Evolutionary conservation across 1,140 invertebrate species (phyloP).

Genomic region (Cyrtorhinus lividipennis): DNA sequence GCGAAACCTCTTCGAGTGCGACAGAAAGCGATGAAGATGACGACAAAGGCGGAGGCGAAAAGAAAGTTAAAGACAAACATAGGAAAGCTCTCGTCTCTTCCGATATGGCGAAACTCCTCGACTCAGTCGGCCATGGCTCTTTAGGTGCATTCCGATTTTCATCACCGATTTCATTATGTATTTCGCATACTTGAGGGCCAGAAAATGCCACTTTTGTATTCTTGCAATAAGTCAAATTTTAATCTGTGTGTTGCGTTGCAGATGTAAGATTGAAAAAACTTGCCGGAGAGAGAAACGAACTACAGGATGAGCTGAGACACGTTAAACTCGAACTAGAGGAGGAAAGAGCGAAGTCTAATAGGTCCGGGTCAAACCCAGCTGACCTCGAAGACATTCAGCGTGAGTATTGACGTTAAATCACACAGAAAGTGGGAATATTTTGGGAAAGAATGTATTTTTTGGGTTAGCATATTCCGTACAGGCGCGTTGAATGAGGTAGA

Average conservation of each 20-base stretch:
- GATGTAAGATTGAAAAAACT: slow-evolving; percentile 78
- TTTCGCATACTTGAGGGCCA: neutral
- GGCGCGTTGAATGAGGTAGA: too few species aligned
- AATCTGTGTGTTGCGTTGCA: slow-evolving; percentile 29
- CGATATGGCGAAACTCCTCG: slow-evolving; percentile 61
- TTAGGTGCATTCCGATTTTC: slow-evolving; percentile 55
- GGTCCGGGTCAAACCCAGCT: slow-evolving; percentile 31
- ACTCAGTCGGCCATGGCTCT: slow-evolving; percentile 63
- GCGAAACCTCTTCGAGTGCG: slow-evolving; percentile 35
- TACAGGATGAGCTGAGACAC: slow-evolving; percentile 56
- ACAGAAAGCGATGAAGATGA: slow-evolving; percentile 44
- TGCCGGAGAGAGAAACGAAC: slow-evolving; percentile 61
- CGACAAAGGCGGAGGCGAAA: slow-evolving; percentile 30
- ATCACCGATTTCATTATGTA: slow-evolving; percentile 22
- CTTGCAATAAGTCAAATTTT: too few species aligned
- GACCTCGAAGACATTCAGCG: slow-evolving; percentile 37
- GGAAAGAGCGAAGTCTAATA: slow-evolving; percentile 39
- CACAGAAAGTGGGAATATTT: too few species aligned
- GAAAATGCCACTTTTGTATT: too few species aligned
- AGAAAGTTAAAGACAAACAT: slow-evolving; percentile 25
- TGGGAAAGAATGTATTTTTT: too few species aligned
- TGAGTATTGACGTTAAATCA: too few species aligned
- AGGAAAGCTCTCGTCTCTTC: slow-evolving; percentile 62
- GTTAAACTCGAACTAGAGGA: slow-evolving; percentile 78
- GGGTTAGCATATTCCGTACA: too few species aligned